phyloP scores from a whole-genome alignment of 2,888 invertebrate genomes.

The Autographa pulchrina region DNA sequence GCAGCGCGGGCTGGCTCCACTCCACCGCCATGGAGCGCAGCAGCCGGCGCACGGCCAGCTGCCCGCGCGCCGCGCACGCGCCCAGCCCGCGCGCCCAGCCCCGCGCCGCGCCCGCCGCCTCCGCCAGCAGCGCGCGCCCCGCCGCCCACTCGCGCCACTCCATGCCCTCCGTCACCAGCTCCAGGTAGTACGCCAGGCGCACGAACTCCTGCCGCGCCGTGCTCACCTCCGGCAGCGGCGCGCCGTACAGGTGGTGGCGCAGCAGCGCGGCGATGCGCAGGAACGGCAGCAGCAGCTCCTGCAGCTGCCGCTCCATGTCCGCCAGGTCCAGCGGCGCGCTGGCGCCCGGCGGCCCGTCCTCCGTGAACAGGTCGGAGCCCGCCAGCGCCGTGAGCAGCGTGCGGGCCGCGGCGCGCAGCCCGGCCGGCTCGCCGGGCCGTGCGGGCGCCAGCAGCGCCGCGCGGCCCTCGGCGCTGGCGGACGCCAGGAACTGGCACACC shows the following conservation, averaged over 20 bases:
- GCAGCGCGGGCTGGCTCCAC: constrained; percentile 95
- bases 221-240: constrained; percentile 92
- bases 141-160: constrained; percentile 69
- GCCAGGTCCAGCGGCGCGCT: constrained; percentile 63
- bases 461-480: constrained; percentile 91
- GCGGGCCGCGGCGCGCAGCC: constrained; percentile 68
- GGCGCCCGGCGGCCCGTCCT: constrained; percentile 82
- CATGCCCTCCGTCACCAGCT: constrained; percentile 86
- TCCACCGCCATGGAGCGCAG: constrained; percentile 93
- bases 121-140: constrained; percentile 63
- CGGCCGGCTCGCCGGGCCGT: constrained; percentile 58
- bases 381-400: constrained; percentile 75
- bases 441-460: constrained; percentile 76
- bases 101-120: constrained; percentile 59
- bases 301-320: constrained; percentile 88
- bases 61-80: constrained; percentile 73
- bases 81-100: constrained; percentile 76
- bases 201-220: constrained; percentile 93
- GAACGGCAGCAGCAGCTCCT: constrained; percentile 95
- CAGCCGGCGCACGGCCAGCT: constrained; percentile 90
- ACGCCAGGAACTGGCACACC: constrained; percentile 93
- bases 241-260: constrained; percentile 94
- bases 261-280: constrained; percentile 95
- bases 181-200: constrained; percentile 93
- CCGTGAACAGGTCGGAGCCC: constrained; percentile 90